Conservation (phyloP, 2,113 vertebrate species). For the Lasiurus cinereus region DNA sequence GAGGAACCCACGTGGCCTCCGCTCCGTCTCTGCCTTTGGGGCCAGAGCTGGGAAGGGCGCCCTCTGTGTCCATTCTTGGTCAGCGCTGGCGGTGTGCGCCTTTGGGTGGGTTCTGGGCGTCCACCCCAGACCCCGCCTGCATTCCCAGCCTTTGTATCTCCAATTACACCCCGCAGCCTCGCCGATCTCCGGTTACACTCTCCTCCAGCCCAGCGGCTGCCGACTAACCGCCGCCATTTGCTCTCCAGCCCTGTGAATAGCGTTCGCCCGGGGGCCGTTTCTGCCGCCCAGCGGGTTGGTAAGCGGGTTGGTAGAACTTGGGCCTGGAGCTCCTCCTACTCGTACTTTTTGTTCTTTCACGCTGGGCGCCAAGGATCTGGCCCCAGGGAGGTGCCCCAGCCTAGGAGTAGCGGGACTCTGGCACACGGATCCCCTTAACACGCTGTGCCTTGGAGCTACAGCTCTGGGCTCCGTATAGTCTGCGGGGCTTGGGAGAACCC, state of each 20-base stretch:
- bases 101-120: neutral
- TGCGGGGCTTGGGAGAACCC: neutral
- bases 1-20: neutral
- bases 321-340: neutral
- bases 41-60: neutral
- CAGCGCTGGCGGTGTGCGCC: neutral
- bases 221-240: too few species aligned
- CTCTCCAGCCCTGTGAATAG: neutral
- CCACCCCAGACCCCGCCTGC: neutral
- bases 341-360: neutral
- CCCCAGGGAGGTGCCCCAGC: neutral
- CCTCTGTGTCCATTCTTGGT: neutral
- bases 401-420: neutral
- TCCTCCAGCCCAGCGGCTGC: too few species aligned
- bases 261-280: neutral
- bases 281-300: neutral
- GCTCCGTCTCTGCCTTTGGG: neutral
- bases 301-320: neutral
- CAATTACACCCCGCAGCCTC: too few species aligned
- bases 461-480: neutral
- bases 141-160: neutral
- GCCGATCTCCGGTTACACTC: neutral
- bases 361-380: neutral
- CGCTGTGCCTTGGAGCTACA: neutral
- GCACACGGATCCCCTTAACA: neutral